Base-by-base conservation (phyloP, 2,113 vertebrate genomes). In the Pao palembangensis region DNA sequence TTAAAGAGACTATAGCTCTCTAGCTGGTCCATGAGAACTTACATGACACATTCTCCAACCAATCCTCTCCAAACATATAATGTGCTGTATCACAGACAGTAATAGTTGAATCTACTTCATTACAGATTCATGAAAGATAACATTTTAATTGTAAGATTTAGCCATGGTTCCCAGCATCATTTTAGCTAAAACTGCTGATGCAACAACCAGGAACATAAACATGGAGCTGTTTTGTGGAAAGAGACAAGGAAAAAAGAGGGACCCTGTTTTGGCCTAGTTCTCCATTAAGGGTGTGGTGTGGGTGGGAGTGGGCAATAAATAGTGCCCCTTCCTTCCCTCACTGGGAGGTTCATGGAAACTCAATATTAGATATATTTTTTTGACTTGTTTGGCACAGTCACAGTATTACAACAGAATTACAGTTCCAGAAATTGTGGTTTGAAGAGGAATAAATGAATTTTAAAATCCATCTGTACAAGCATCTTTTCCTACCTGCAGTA, bases 301-400 rank as follows among this genome's bases (percentile, higher is more conserved):
- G 61, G 69, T 58, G 64, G 58, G 61, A 28, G 71, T 71, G 64
- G 68, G 52, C 67, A 78, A 59, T 50, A 54, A 75, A 47, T 72
- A 70, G 50, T 73, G 73, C 80, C 82, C 66, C 85, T 85, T 85
- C 81, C 87, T 87, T 87, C 79, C 88, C 65, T 70, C 74, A 65
- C 62, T 64, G 83, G 83, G 81, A 75, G 80, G 83, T 76, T 72
- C 73, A 73, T 85, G 87, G 87, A 89, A 89, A 82, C 50, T 63
- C 48, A 18, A 18, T n/a, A 31, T 70, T 41, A 63, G 18, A 41
- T 70, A 38, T 12, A 8, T 38, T 38, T 38, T 70, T 73, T 60
- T 42, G 46, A 51, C 55, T 38, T 57, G 34, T 72, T 61, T 74
- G 54, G 51, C 51, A 71, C 23, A 21, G 56, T 66, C 19, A 28